phyloP scores from a whole-genome alignment of 1,140 invertebrate species.

The Drosophila sproati region DNA sequence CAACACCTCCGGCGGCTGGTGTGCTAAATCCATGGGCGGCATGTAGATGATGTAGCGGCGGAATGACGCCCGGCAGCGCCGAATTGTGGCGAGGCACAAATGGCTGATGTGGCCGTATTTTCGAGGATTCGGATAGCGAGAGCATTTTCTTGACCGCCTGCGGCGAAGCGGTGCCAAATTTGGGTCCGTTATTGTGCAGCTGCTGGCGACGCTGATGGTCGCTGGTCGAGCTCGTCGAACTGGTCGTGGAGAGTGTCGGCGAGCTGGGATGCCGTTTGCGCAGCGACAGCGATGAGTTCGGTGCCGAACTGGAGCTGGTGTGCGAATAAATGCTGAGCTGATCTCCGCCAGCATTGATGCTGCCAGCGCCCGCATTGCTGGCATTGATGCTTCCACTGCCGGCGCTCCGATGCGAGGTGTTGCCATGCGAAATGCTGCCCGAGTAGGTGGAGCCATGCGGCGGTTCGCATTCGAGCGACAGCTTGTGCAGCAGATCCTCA shows the following conservation, averaged over 20 bases:
- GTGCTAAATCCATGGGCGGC: slow-evolving; percentile 61
- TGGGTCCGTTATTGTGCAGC: slow-evolving; percentile 89
- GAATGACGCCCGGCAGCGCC: slow-evolving; percentile 53
- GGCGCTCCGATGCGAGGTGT: slow-evolving; percentile 79
- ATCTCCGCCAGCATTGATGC: slow-evolving; percentile 71
- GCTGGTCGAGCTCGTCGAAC: slow-evolving; percentile 95
- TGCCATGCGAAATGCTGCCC: slow-evolving; percentile 85
- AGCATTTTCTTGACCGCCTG: slow-evolving; percentile 97
- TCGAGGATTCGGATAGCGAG: slow-evolving; percentile 93
- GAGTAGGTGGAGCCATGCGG: slow-evolving; percentile 86
- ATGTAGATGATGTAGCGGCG: slow-evolving; percentile 74
- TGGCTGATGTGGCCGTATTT: slow-evolving; percentile 94
- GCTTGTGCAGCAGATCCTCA: slow-evolving; percentile 94
- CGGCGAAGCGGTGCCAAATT: slow-evolving; percentile 96
- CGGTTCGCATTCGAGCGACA: slow-evolving; percentile 96
- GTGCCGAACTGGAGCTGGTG: slow-evolving; percentile 72
- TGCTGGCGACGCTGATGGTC: slow-evolving; percentile 92
- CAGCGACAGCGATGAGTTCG: slow-evolving; percentile 84
- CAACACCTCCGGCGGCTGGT: slow-evolving; percentile 26
- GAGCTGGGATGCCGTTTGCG: slow-evolving; percentile 88
- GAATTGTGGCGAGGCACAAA: slow-evolving; percentile 65
- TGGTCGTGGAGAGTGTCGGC: slow-evolving; percentile 93
- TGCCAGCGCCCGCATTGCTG: slow-evolving; percentile 55
- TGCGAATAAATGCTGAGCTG: slow-evolving; percentile 79
- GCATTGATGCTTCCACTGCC: slow-evolving; percentile 74